These are phyloP conservation scores for Omphaloscelis lunosa DNA, from an alignment of 2,888 invertebrate genomes.

Conservation along the genomic window DNA sequence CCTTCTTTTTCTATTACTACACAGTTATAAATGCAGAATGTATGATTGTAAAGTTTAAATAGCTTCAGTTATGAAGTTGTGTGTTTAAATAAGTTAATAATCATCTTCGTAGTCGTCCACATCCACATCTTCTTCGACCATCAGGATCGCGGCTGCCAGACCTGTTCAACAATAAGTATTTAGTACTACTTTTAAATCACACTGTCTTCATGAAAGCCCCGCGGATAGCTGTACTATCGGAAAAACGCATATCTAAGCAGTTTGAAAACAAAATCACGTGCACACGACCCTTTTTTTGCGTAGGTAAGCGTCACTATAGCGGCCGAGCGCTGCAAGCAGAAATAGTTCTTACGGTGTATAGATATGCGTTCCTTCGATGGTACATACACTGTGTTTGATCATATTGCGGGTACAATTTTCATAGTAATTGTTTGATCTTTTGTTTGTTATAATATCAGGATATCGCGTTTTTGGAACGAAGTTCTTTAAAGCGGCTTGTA, in stretches of 20 bases:
- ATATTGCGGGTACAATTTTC: background rate
- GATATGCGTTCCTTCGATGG: no score
- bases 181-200: background rate
- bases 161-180: slow-evolving; percentile 12
- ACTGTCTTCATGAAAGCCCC: background rate
- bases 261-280: no score
- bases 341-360: no score
- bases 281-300: no score
- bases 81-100: background rate
- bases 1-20: background rate
- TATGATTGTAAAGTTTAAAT: background rate
- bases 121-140: background rate
- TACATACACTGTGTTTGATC: background rate
- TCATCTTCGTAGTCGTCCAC: background rate
- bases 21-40: background rate
- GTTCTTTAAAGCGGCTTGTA: no score
- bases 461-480: background rate
- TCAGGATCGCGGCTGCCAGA: background rate
- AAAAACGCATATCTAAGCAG: no score
- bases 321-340: no score
- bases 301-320: no score
- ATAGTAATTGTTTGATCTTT: background rate
- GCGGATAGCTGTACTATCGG: background rate
- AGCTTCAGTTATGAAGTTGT: background rate
- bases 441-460: background rate